Percentiles rank a stretch among this genome's conserved stretches.
Evolutionary conservation across 2,113 vertebrate species (phyloP).

Genomic region (Vombatus ursinus): DNA sequence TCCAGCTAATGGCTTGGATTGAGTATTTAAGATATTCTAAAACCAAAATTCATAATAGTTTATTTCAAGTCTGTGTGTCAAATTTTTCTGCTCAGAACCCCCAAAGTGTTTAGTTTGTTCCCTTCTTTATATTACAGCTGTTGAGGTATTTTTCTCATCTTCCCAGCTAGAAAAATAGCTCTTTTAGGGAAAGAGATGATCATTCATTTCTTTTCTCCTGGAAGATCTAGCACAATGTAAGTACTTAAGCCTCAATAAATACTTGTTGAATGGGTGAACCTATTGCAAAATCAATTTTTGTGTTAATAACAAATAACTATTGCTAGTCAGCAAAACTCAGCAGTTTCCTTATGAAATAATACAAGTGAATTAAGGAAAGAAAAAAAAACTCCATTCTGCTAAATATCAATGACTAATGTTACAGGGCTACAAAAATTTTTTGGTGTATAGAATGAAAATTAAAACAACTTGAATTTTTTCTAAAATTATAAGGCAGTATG

Average conservation of each 20-base stretch:
- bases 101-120: not conserved
- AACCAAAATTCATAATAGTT: constrained; percentile 45
- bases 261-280: not conserved
- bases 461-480: constrained; percentile 43
- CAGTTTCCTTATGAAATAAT: constrained; percentile 42
- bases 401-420: constrained; percentile 5
- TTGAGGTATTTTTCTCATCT: constrained; percentile 27
- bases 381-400: constrained; percentile 48
- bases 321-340: not conserved
- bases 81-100: constrained; percentile 31
- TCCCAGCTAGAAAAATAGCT: not conserved
- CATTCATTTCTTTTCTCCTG: not conserved
- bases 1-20: constrained; percentile 31
- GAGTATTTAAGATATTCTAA: constrained; percentile 47
- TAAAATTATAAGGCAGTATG: not conserved
- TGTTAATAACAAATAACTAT: not conserved
- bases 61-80: constrained; percentile 35
- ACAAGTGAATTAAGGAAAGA: constrained; percentile 21
- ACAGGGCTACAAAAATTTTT: constrained; percentile 30
- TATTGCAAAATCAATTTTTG: not conserved
- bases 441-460: constrained; percentile 1
- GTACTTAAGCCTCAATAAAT: constrained; percentile 1
- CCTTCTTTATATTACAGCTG: not conserved
- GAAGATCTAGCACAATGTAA: constrained; percentile 29
- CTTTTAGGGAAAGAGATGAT: not conserved